A percentile compares a stretch with the other conserved stretches of the same genome.
Conservation (phyloP, 2,113 vertebrate species). For the Oryzias javanicus region DNA sequence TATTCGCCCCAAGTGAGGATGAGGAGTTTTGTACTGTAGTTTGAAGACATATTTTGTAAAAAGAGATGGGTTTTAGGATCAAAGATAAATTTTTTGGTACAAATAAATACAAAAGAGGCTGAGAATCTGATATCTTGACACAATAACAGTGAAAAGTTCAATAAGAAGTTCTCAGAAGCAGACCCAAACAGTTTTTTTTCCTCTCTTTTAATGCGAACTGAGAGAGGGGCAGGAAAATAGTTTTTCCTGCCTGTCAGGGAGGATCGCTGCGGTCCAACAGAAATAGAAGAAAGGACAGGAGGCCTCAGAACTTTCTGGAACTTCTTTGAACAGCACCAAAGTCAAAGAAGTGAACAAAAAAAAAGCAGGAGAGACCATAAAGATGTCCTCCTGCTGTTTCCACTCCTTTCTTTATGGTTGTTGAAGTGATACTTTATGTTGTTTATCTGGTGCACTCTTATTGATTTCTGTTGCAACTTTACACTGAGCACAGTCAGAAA, state of each 20-base stretch:
- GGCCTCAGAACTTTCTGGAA: slow-evolving; percentile 4
- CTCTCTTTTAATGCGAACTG: slow-evolving; percentile 41
- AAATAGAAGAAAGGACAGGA: slow-evolving; percentile 1
- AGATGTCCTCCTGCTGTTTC: slow-evolving; percentile 6
- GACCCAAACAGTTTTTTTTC: slow-evolving; percentile 3
- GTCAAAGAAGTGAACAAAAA: slow-evolving; percentile 2
- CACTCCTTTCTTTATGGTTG: neutral
- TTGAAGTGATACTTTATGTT: slow-evolving; percentile 21
- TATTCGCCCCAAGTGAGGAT: too few species aligned
- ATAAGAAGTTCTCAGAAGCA: neutral
- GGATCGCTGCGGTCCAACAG: slow-evolving; percentile 19
- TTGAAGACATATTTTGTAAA: neutral
- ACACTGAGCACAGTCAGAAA: slow-evolving; percentile 22
- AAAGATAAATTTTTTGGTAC: neutral
- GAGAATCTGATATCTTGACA: neutral
- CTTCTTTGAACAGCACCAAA: slow-evolving; percentile 6
- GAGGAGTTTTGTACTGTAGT: too few species aligned
- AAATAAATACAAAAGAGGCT: neutral
- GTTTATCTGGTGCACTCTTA: slow-evolving; percentile 25
- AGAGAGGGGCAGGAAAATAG: slow-evolving; percentile 32
- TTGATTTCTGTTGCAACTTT: slow-evolving; percentile 41
- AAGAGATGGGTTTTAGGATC: neutral
- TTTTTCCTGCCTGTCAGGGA: slow-evolving; percentile 2
- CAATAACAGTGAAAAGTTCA: neutral
- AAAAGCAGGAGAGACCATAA: slow-evolving; percentile 18